Base-by-base conservation (phyloP, 1,140 invertebrate species). In the Cyrtorhinus lividipennis region DNA sequence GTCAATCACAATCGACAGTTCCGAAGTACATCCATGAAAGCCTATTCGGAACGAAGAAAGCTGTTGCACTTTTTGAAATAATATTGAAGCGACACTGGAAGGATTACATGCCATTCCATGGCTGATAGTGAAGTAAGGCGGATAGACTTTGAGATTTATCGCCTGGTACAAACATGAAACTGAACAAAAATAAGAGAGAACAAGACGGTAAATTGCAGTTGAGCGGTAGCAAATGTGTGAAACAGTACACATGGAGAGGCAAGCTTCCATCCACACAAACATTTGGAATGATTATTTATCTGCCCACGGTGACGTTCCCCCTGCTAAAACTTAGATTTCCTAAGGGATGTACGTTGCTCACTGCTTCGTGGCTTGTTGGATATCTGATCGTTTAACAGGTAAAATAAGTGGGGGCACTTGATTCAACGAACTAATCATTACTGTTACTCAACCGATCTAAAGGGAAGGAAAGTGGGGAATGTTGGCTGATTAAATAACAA, bases 251-350 rank as follows among this genome's bases (percentile, higher is more conserved):
- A 63, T 56, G 62, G 56, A 25, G 48, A 62, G 48, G 26, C 61
- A 63, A 58, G 44, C 30, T 53, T 13, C 22, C 62, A 58, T 30
- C 38, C 20, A 26, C 46, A 56, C 53, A 62, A 63, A 59, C 62
- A 63, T 56, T 62, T 63, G 62, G 62, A 63, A 63, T 63, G 62
- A 58, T 63, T n/a, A n/a, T n/a, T n/a, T n/a, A n/a, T n/a, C n/a
- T n/a, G n/a, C n/a, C n/a, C n/a, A n/a, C n/a, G n/a, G n/a, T n/a
- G n/a, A n/a, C n/a, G n/a, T n/a, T n/a, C n/a, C n/a, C n/a, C n/a
- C n/a, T n/a, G n/a, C n/a, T n/a, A n/a, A n/a, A n/a, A n/a, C n/a
- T n/a, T n/a, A n/a, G n/a, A n/a, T n/a, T n/a, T n/a, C n/a, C n/a
- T n/a, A n/a, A n/a, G n/a, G n/a, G n/a, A n/a, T n/a, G n/a, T n/a